phyloP scores from a whole-genome alignment of 2,113 vertebrate species.

The Urocynchramus pylzowi region DNA sequence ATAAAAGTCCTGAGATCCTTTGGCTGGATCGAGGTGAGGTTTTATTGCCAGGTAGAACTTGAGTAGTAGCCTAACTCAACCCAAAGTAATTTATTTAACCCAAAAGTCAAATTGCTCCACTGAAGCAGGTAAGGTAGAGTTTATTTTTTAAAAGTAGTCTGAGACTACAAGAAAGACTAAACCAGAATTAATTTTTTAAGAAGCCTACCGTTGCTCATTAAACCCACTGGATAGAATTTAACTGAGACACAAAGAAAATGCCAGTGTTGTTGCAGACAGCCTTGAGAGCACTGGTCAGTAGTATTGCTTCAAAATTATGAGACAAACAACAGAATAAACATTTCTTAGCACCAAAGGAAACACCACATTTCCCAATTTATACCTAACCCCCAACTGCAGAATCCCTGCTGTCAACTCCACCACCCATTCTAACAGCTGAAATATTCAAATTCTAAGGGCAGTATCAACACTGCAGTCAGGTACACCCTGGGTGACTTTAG shows the following conservation, averaged over 20 bases:
- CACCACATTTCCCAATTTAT: neutral
- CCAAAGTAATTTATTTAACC: neutral
- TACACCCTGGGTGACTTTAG: neutral
- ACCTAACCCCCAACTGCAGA: neutral
- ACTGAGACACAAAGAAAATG: neutral
- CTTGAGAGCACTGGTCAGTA: neutral
- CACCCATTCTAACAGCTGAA: neutral
- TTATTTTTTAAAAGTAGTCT: neutral
- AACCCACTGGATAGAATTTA: neutral
- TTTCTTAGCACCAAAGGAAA: neutral
- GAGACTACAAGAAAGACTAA: neutral
- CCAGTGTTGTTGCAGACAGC: neutral
- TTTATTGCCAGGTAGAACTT: neutral
- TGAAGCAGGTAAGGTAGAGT: neutral
- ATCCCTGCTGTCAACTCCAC: neutral
- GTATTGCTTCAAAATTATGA: neutral
- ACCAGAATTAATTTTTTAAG: neutral
- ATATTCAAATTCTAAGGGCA: neutral
- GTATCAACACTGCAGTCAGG: neutral
- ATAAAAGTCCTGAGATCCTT: neutral
- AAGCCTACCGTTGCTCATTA: neutral
- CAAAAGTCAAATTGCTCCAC: neutral
- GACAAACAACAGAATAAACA: accelerated
- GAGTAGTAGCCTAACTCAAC: neutral
- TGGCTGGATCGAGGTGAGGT: neutral